Evolutionary conservation across 1,140 invertebrate genomes (phyloP), one percentile per base, ranked within the genome.

Genomic region (Copidosoma floridanum): DNA sequence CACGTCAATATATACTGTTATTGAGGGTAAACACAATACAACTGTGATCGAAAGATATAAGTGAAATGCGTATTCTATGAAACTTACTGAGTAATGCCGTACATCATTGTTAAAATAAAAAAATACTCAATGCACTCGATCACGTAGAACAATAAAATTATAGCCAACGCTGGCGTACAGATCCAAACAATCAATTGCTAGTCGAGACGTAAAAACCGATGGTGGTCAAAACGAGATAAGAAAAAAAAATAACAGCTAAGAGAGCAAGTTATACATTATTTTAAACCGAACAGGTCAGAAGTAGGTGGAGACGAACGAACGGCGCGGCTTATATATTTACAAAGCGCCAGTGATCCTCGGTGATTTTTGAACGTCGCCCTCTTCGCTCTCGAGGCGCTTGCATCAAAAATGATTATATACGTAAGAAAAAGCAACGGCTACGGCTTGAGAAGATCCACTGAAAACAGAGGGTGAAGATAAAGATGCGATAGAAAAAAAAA

Each of bases 251-350:
- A 7, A 7, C 14, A 3, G 16, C 20, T 0, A 24, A n/a, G 44
- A 26, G 35, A 35, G 35, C 16, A 44, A 59, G 38, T 52, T 59
- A 53, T 29, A 59, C 44, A 52, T 59, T 59, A 59, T 59, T 59
- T 59, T 59, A 59, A 52, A 59, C 27, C 46, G 48, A 59, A 59
- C 48, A 46, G 40, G 44, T 59, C 38, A 52, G 41, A 59, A 37
- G 40, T 59, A 40, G 48, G 48, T 58, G 47, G 48, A 52, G n/a
- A n/a, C 44, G 48, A 14, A 32, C 24, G 27, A 3, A 37, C 27
- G 29, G 57, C 24, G 1, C 16, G 8, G 26, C 21, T 21, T 7
- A 6, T 12, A 40, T 11, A 4, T 7, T 40, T 26, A 52, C 20
- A 59, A 59, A 52, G 29, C 37, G 46, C 40, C 48, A 43, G 52